These are phyloP conservation scores for Aurelia sp. DNA, from an alignment of 30 jellyfish, hydroid and myxozoan species.

Conservation along the genomic window DNA sequence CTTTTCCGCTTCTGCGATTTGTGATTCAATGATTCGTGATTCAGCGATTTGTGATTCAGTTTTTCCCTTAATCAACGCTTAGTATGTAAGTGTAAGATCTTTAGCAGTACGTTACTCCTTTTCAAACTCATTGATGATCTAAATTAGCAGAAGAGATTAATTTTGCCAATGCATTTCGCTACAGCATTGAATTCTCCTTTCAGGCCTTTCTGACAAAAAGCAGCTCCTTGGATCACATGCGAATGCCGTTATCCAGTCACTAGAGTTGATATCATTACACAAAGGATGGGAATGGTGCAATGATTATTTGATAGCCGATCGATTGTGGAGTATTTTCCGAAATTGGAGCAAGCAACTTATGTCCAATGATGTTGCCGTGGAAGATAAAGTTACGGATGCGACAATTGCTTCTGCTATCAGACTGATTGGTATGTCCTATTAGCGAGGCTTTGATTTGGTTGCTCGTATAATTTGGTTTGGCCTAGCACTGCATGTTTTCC, in stretches of 20 bases:
- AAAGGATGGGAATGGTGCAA: constrained; percentile 78
- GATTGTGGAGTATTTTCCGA: constrained; percentile 59
- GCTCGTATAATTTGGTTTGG: too few relatives aligned
- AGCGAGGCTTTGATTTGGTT: too few relatives aligned
- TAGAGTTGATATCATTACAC: constrained; percentile 31
- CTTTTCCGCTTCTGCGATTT: too few relatives aligned
- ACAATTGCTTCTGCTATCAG: constrained; percentile 46
- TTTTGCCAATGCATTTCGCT: neutral
- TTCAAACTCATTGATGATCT: too few relatives aligned
- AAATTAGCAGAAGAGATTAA: too few relatives aligned
- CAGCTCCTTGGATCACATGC: constrained; percentile 20
- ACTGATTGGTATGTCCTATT: constrained; percentile 43
- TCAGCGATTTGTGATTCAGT: too few relatives aligned
- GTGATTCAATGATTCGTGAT: too few relatives aligned
- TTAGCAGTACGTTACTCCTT: too few relatives aligned
- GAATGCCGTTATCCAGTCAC: constrained; percentile 14
- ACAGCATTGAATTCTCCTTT: neutral
- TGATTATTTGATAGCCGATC: constrained; percentile 45
- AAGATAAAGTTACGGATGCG: constrained; percentile 30
- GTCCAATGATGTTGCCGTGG: neutral
- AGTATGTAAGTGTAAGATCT: too few relatives aligned
- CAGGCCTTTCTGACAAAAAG: constrained; percentile 4
- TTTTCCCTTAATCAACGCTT: too few relatives aligned
- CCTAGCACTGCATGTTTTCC: too few relatives aligned
- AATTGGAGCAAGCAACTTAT: constrained; percentile 51